Evolutionary conservation across 2,888 invertebrate genomes (phyloP).

Genomic region (Hirtodrosophila histrioides): DNA sequence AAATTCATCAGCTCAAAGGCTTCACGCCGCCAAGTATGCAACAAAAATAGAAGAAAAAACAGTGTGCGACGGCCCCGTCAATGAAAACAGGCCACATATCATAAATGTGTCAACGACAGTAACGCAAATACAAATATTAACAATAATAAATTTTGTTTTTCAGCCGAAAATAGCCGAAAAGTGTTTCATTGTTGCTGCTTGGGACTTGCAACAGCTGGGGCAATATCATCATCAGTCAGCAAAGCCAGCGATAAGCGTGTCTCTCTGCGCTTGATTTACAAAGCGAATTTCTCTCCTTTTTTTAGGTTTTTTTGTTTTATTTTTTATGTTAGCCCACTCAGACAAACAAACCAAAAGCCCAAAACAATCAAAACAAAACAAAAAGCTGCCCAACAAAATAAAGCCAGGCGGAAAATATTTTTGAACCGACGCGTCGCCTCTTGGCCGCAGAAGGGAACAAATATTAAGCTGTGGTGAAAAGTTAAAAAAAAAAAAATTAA

Average conservation of each 20-base stretch:
- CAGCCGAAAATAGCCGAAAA: slow-evolving; percentile 13
- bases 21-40: slow-evolving; percentile 56
- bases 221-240: slow-evolving; percentile 51
- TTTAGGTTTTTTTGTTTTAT: background rate
- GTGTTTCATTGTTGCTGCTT: slow-evolving; percentile 34
- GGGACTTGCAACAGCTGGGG: slow-evolving; percentile 60
- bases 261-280: slow-evolving; percentile 67
- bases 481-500: too few species aligned
- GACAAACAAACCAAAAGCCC: slow-evolving; percentile 19
- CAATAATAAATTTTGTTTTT: slow-evolving; percentile 59
- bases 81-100: slow-evolving; percentile 43
- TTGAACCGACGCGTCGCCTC: background rate
- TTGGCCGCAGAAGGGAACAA: background rate
- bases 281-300: slow-evolving; percentile 27
- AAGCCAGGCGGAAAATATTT: slow-evolving; percentile 32
- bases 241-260: slow-evolving; percentile 64
- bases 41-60: background rate
- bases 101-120: slow-evolving; percentile 64
- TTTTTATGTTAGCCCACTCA: slow-evolving; percentile 15
- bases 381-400: slow-evolving; percentile 17
- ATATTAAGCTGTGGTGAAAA: background rate
- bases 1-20: slow-evolving; percentile 54
- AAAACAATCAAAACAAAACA: slow-evolving; percentile 18
- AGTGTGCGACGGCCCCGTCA: slow-evolving; percentile 17
- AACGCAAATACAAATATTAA: slow-evolving; percentile 53